Evolutionary conservation across 2,113 vertebrate species (phyloP).

Genomic region (Pluvialis apricaria): DNA sequence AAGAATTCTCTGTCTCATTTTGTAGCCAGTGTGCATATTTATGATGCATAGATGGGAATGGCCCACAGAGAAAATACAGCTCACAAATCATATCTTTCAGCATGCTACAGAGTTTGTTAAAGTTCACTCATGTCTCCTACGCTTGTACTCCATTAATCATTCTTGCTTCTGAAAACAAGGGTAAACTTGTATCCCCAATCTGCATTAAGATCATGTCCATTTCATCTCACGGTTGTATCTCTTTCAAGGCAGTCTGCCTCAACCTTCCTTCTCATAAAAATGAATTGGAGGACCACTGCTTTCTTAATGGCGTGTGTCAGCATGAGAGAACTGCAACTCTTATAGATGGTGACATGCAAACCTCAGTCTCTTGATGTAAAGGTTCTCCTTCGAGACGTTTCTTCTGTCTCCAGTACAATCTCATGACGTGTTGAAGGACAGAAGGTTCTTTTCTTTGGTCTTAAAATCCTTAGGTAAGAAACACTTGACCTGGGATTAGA

Average conservation of each 20-base stretch:
- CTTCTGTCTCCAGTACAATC: background rate
- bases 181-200: background rate
- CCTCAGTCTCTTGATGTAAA: background rate
- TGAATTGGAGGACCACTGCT: background rate
- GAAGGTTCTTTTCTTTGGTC: background rate
- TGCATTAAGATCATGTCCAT: background rate
- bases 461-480: background rate
- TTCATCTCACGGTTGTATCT: background rate
- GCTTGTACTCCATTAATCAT: slow-evolving; percentile 42
- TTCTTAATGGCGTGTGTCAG: background rate
- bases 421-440: background rate
- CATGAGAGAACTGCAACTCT: background rate
- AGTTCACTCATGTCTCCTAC: slow-evolving; percentile 30
- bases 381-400: background rate
- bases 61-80: background rate
- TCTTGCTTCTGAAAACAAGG: background rate
- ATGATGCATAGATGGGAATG: background rate
- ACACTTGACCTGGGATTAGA: background rate
- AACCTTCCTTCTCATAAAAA: background rate
- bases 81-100: slow-evolving; percentile 21
- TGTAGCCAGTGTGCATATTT: background rate
- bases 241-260: background rate
- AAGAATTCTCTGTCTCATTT: background rate
- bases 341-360: background rate
- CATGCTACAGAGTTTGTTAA: background rate